Conservation (phyloP, 2,797 vertebrate genomes). For the Sebastes umbrosus region DNA sequence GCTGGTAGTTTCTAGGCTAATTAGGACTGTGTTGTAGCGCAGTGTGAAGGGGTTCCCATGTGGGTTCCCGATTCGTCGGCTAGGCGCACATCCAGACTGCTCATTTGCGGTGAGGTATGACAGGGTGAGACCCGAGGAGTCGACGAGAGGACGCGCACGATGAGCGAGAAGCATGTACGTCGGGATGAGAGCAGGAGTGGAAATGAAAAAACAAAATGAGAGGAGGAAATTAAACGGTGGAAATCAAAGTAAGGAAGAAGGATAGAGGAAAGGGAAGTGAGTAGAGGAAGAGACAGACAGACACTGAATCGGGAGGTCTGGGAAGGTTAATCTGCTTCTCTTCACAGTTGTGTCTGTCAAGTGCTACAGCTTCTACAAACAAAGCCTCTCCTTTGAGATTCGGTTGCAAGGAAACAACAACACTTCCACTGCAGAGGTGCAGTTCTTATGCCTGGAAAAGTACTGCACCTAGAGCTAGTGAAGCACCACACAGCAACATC, state of each 20-base stretch:
- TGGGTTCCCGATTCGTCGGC: conserved; percentile 45
- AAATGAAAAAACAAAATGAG: conserved; percentile 15
- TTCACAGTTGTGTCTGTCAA: conserved; percentile 52
- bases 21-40: conserved; percentile 64
- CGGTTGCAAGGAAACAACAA: conserved; percentile 36
- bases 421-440: conserved; percentile 11
- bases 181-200: conserved; percentile 16
- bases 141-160: conserved; percentile 24
- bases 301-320: conserved; percentile 23
- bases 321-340: conserved; percentile 60
- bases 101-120: conserved; percentile 72
- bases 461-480: not conserved
- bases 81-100: conserved; percentile 56
- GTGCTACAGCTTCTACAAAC: conserved; percentile 45
- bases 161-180: conserved; percentile 29
- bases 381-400: conserved; percentile 49
- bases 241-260: conserved; percentile 24
- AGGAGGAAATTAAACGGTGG: conserved; percentile 21
- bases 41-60: conserved; percentile 67
- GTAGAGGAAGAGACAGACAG: conserved; percentile 1
- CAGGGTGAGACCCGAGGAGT: conserved; percentile 58
- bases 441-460: conserved; percentile 14
- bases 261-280: conserved; percentile 5
- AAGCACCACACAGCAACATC: not conserved
- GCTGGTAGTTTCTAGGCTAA: conserved; percentile 64